Percentiles rank a stretch among this genome's conserved stretches.
phyloP scores from a whole-genome alignment of 2,113 vertebrate genomes.

The Pionites leucogaster region DNA sequence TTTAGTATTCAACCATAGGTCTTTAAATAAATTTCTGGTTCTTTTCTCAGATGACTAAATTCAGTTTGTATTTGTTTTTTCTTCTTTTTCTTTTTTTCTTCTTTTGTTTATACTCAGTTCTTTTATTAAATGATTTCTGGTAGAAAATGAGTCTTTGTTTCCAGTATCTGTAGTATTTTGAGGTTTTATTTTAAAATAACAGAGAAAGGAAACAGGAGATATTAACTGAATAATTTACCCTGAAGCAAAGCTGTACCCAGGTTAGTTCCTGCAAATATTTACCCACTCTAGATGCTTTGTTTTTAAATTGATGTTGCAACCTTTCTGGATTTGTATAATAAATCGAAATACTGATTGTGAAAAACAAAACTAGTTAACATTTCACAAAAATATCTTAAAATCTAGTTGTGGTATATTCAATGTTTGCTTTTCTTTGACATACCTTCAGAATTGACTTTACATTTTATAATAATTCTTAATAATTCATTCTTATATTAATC shows the following conservation, averaged over 20 bases:
- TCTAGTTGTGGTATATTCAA: neutral
- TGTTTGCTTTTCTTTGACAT: neutral
- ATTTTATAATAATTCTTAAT: neutral
- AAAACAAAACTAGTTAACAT: neutral
- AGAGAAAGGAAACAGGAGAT: neutral
- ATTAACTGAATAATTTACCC: neutral
- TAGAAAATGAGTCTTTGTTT: neutral
- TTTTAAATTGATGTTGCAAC: neutral
- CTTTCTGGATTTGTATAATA: neutral
- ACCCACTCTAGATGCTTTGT: neutral
- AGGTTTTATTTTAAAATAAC: neutral
- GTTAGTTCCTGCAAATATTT: neutral
- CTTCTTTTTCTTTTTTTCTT: neutral
- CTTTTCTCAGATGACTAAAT: neutral
- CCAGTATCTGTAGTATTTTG: neutral
- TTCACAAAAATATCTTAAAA: neutral
- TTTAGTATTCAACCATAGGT: neutral
- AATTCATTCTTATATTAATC: neutral
- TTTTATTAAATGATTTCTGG: neutral
- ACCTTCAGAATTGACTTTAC: neutral
- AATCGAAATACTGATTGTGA: neutral
- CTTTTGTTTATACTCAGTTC: neutral
- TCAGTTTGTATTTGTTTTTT: neutral
- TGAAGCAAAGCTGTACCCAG: neutral
- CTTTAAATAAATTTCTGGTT: neutral